Base-by-base conservation (phyloP, 2,888 invertebrate genomes). In the Cerastoderma edule region DNA sequence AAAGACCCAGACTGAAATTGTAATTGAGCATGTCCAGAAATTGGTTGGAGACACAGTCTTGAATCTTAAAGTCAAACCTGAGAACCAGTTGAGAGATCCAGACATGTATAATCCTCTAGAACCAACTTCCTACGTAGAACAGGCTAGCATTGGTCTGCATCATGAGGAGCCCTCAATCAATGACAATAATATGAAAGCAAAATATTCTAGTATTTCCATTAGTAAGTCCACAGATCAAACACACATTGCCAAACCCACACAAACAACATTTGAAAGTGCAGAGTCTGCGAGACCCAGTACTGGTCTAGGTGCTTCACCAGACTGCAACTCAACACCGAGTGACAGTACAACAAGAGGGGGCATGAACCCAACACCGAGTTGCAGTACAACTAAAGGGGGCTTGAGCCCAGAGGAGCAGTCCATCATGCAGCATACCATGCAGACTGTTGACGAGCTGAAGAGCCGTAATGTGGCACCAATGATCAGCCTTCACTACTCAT, bases 401-500 rank as follows among this genome's bases (percentile, higher is more conserved):
- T 13, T 5, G 1, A 22, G 24, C 5, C n/a, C 13, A 50, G 50
- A 32, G 24, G 33, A 50, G 33, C 19, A 19, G 16, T 50, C 50
- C 19, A 71, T 71, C 19, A 48, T 74, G 10, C 71, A 78, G 64
- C 50, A 74, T 1, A 72, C 78, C 46, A 48, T 72, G 27, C 78
- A 74, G 22, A 76, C 83, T 35, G 76, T 83, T 13, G 74, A 73
- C 50, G 68, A 72, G 8, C 50, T 78, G 27, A 74, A 74, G 63
- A 60, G 68, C n/a, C 30, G 64, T 24, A 76, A 94, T 46, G 92
- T 93, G 54, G 95, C 95, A 89, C 95, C 95, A 8, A 94, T 95
- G 64, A 95, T 95, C 57, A 94, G 94, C 89, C 91, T 95, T 71
- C 94, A 94, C 68, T 95, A 95, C 89, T 95, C 95, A 22, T 94